Evolutionary conservation across 2,888 invertebrate species (phyloP), one percentile per base, ranked within the genome.

Genomic region (Acleris cristana): DNA sequence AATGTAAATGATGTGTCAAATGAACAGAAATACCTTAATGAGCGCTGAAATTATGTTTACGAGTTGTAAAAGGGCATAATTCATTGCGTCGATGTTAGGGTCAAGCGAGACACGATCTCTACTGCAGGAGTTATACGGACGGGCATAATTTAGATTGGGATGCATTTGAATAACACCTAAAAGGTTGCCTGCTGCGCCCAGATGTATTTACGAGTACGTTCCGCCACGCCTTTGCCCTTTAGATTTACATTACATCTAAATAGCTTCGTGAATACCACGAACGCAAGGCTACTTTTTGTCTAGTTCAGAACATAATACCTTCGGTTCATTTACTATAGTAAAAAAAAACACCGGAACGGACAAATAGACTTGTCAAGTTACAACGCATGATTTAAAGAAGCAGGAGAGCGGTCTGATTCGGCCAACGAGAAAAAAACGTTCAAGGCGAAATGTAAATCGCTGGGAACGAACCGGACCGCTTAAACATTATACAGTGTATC

Each of bases 151-250:
- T 49, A 63, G 63, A 67, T 67, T 67, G 58, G 63, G 67, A 67
- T 67, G 67, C 62, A 67, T 67, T 62, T 48, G 62, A 67, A 86
- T 87, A 87, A 88, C 88, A 83, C 83, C 85, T 82, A 83, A 86
- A 86, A 87, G 89, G 89, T 90, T 86, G 86, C 89, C 89, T 84
- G 90, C 89, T 90, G 58, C 58, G 58, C 83, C 84, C 85, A 87
- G 86, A 90, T 86, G 85, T 85, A 87, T 88, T 90, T 87, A 89
- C 84, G 82, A 85, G 80, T 82, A 84, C 76, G 80, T 81, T 82
- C 80, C 76, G 79, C 84, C 87, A 85, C 89, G 89, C 90, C 88
- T 87, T 78, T 88, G 86, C 90, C 88, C 89, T 90, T 90, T 90
- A 81, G 79, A 86, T 87, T 87, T 86, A 88, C 83, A 82, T 84